A percentile compares a stretch with the other conserved stretches of the same genome.
phyloP scores from a whole-genome alignment of 2,888 invertebrate genomes.

The Nymphalis c-album region DNA sequence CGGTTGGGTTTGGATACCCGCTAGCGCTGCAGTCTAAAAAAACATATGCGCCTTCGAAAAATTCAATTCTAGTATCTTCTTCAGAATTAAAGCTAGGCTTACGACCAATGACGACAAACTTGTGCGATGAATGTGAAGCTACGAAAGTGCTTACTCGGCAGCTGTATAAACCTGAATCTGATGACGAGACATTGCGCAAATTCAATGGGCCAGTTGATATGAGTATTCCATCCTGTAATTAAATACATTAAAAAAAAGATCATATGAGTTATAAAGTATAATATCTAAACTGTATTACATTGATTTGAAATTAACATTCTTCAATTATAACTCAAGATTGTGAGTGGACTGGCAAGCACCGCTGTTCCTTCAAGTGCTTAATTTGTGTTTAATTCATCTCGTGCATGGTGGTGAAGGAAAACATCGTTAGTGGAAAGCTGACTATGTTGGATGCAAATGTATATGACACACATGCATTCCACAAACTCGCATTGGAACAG shows the following conservation, averaged over 20 bases:
- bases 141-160: conserved; percentile 20
- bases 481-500: too few species aligned
- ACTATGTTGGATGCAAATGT: too few species aligned
- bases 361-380: too few species aligned
- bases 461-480: too few species aligned
- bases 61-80: conserved; percentile 7
- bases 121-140: conserved; percentile 13
- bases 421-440: too few species aligned
- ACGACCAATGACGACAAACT: conserved; percentile 12
- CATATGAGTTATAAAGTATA: too few species aligned
- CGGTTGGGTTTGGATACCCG: conserved; percentile 19
- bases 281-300: too few species aligned
- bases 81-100: conserved; percentile 15
- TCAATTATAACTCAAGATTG: too few species aligned
- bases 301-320: too few species aligned
- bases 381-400: too few species aligned
- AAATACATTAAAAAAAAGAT: not conserved
- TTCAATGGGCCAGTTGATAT: conserved; percentile 14
- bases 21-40: conserved; percentile 25
- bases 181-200: conserved; percentile 1
- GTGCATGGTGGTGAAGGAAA: too few species aligned
- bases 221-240: conserved; percentile 16
- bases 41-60: conserved; percentile 9
- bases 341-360: too few species aligned
- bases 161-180: conserved; percentile 20